A percentile compares a stretch with the other conserved stretches of the same genome.
phyloP scores from a whole-genome alignment of 2,888 invertebrate genomes.

The Eubasilissa splendida region DNA sequence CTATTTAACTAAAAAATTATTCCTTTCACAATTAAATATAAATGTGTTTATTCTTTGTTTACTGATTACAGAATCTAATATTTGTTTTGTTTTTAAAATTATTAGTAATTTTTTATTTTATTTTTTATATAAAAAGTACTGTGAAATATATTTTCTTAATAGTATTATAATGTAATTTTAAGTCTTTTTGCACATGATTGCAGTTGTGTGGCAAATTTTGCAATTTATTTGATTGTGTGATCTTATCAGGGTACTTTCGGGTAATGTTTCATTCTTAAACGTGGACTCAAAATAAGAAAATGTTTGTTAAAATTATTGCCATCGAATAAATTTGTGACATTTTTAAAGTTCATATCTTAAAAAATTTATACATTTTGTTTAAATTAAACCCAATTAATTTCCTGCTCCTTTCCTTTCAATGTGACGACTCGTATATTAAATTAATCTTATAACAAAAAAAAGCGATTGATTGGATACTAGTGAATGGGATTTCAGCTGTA shows the following conservation, averaged over 20 bases:
- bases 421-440: no score
- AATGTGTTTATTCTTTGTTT: neutral
- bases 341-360: no score
- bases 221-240: constrained; percentile 30
- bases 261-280: constrained; percentile 31
- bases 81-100: constrained; percentile 22
- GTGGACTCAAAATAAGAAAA: constrained; percentile 31
- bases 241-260: constrained; percentile 35
- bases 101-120: constrained; percentile 4
- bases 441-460: no score
- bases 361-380: no score
- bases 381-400: no score
- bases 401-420: no score
- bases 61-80: neutral
- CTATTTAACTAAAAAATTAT: no score
- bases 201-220: constrained; percentile 25
- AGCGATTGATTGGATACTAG: no score
- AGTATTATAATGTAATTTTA: constrained; percentile 8
- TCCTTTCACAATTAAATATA: neutral
- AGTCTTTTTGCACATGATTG: constrained; percentile 31
- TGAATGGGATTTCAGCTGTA: no score
- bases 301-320: neutral
- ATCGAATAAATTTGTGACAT: no score
- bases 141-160: constrained; percentile 24
- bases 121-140: neutral